phyloP scores from a whole-genome alignment of 2,113 vertebrate genomes.

The Pionites leucogaster region DNA sequence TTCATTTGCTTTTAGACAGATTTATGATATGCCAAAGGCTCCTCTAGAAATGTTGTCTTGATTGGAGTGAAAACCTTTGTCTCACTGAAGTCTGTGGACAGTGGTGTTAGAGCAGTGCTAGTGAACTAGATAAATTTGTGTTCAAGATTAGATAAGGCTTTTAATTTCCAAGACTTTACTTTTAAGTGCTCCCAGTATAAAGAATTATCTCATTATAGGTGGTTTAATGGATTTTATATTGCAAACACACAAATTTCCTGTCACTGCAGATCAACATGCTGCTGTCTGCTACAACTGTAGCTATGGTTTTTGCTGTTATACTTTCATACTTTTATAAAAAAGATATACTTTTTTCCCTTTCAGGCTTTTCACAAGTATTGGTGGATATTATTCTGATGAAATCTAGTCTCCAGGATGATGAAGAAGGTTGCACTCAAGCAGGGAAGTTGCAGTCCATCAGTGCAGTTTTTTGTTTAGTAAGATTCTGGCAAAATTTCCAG shows the following conservation, averaged over 20 bases:
- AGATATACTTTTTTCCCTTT: neutral
- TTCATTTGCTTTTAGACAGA: neutral
- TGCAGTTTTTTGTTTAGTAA: conserved; percentile 4
- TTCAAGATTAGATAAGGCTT: neutral
- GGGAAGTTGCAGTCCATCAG: neutral
- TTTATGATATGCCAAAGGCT: neutral
- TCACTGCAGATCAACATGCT: neutral
- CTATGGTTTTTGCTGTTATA: neutral
- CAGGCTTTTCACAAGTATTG: neutral
- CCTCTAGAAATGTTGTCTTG: neutral
- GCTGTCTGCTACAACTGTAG: neutral
- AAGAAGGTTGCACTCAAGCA: neutral
- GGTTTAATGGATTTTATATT: neutral
- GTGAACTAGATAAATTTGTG: neutral
- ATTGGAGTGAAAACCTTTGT: neutral
- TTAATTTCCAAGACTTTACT: neutral
- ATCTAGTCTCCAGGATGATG: neutral
- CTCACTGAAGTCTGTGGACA: neutral
- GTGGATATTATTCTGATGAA: neutral
- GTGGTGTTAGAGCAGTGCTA: neutral
- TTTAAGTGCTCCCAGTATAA: neutral
- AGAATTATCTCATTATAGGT: neutral
- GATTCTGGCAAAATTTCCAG: conserved; percentile 6
- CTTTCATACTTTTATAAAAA: neutral
- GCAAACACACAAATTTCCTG: neutral